Percentiles rank a stretch among this genome's conserved stretches.
These are phyloP conservation scores for Metacarcinus magister DNA, from an alignment of 2,888 invertebrate genomes.

Conservation along the genomic window DNA sequence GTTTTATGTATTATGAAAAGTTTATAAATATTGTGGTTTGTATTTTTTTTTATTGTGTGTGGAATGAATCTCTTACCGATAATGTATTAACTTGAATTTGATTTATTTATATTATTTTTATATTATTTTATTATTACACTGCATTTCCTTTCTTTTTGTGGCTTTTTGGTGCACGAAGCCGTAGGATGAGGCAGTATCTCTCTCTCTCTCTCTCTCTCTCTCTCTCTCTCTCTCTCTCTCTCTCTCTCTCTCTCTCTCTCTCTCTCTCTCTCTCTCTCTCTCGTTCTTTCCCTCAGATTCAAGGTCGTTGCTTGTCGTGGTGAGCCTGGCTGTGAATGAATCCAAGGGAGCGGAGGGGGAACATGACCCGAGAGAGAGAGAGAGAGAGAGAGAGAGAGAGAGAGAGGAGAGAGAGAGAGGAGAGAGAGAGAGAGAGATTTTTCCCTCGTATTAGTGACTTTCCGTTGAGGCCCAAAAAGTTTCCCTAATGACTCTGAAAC, in stretches of 20 bases:
- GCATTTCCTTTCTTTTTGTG: neutral
- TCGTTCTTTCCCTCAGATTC: neutral
- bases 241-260: too few species aligned
- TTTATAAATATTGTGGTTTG: neutral
- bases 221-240: too few species aligned
- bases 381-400: neutral
- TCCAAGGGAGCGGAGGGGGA: neutral
- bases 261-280: neutral
- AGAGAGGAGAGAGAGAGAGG: constrained; percentile 26
- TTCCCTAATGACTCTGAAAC: constrained; percentile 4
- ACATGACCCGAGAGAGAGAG: neutral
- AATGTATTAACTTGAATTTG: neutral
- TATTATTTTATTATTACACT: neutral
- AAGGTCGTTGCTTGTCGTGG: neutral
- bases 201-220: too few species aligned
- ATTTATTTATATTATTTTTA: neutral
- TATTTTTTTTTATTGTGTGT: neutral
- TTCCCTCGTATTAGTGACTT: neutral
- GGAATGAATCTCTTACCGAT: neutral
- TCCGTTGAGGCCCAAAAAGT: neutral
- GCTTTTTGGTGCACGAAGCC: neutral
- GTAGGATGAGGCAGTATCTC: too few species aligned
- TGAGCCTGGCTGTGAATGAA: neutral
- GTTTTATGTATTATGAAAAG: too few species aligned
- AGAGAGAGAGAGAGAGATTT: neutral